Evolutionary conservation across 1,140 invertebrate species (phyloP).

Genomic region (Calycopis cecrops): DNA sequence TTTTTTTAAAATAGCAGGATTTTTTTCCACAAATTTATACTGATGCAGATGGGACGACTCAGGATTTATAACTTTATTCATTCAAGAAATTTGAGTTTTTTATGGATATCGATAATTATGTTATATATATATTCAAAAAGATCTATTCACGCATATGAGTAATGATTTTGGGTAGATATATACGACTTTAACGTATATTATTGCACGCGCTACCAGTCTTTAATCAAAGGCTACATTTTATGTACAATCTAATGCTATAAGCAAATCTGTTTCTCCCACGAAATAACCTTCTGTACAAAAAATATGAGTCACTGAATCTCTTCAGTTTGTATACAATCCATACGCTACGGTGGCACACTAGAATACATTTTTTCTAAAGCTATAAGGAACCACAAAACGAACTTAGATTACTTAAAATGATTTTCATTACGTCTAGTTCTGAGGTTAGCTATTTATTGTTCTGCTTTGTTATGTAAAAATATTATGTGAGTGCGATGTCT

Average conservation of each 20-base stretch:
- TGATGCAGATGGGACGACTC: no score
- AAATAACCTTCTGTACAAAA: constrained; percentile 4
- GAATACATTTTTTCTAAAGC: constrained; percentile 2
- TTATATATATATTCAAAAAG: background rate
- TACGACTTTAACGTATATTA: constrained; percentile 13
- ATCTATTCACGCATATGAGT: background rate
- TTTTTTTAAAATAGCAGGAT: no score
- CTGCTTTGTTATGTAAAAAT: constrained; percentile 6
- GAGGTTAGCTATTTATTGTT: constrained; percentile 6
- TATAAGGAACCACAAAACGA: constrained; percentile 8
- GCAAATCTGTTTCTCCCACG: constrained; percentile 12
- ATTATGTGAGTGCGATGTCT: background rate
- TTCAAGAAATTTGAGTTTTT: no score
- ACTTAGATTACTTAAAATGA: constrained; percentile 1
- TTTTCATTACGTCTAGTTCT: constrained; percentile 3
- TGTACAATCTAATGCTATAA: constrained; percentile 17
- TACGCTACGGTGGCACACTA: constrained; percentile 7
- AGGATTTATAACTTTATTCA: no score
- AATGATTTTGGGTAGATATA: constrained; percentile 3
- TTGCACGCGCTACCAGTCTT: constrained; percentile 34
- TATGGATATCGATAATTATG: no score
- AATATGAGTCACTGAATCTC: background rate
- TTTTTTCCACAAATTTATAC: no score
- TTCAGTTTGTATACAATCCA: background rate
- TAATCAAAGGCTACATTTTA: constrained; percentile 25